A percentile compares a stretch with the other conserved stretches of the same genome.
phyloP scores from a whole-genome alignment of 2,113 vertebrate genomes.

The Ammospiza nelsoni region DNA sequence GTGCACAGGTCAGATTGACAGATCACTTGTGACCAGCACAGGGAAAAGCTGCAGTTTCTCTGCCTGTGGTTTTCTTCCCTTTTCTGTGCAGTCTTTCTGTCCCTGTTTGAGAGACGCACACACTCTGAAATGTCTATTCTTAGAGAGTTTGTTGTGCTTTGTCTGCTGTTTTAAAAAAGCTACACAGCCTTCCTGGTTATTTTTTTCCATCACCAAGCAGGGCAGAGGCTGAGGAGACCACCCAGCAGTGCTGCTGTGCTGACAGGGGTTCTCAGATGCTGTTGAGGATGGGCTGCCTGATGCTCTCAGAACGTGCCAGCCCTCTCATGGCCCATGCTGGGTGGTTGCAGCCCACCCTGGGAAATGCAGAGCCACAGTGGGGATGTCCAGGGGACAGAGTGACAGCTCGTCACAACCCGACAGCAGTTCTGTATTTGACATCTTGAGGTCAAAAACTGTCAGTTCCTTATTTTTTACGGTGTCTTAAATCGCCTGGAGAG shows the following conservation, averaged over 20 bases:
- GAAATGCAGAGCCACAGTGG: neutral
- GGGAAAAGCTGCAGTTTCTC: neutral
- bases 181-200: neutral
- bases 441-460: slow-evolving; percentile 29
- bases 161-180: neutral
- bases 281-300: neutral
- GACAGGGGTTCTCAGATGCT: accelerated
- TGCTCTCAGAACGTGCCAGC: neutral
- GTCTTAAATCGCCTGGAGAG: neutral
- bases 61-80: neutral
- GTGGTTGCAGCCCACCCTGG: neutral
- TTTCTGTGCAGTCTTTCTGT: neutral
- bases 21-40: neutral
- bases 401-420: neutral
- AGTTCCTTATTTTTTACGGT: slow-evolving; percentile 2
- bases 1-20: neutral
- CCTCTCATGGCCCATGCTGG: accelerated
- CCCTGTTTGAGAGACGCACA: neutral
- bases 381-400: neutral
- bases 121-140: neutral
- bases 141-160: neutral
- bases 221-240: neutral
- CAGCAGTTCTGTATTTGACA: slow-evolving; percentile 1
- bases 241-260: neutral
- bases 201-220: neutral